Evolutionary conservation across 2,888 invertebrate species (phyloP), one percentile per base, ranked within the genome.

Genomic region (Pammene fasciana): DNA sequence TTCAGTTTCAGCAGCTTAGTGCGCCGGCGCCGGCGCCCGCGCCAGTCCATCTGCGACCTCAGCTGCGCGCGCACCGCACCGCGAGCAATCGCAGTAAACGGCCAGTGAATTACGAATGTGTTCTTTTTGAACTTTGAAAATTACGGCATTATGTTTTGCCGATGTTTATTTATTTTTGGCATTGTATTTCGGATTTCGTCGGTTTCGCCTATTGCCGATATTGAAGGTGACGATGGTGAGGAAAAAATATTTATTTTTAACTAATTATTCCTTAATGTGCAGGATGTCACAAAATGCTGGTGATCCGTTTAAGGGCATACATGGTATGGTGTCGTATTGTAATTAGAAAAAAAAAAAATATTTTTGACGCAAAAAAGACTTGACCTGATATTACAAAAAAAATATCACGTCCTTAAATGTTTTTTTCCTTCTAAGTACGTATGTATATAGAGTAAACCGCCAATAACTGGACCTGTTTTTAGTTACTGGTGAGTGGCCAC

Each of bases 161-260:
- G 75, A 61, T 78, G 79, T 82, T 82, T 90, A 70, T 82, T 88
- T 75, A 71, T 89, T 66, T 79, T 89, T 80, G 86, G 88, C 80
- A 78, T 90, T 65, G 79, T 90, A 82, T 87, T 88, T 74, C 81
- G 83, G 82, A 82, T 88, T 74, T 77, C 85, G 72, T 83, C 82
- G 73, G 90, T 89, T 80, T 86, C 86, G 60, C 87, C 89, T 70
- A 82, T 87, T 70, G 81, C 86, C 79, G 89, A 90, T 83, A 85
- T 88, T 77, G 89, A 87, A 72, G 78, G 81, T 56, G 88, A 88
- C 75, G 90, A 92, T 78, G 92, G 92, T 92, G 77, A 87, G 89
- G 73, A 13, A n/a, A 38, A 13, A 34, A 26, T 34, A 52, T 59
- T 14, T 50, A 41, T 41, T 41, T 38, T 8, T 11, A 26, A 52